These are phyloP conservation scores for Coendou prehensilis DNA, from an alignment of 2,797 vertebrate species.

Conservation along the genomic window DNA sequence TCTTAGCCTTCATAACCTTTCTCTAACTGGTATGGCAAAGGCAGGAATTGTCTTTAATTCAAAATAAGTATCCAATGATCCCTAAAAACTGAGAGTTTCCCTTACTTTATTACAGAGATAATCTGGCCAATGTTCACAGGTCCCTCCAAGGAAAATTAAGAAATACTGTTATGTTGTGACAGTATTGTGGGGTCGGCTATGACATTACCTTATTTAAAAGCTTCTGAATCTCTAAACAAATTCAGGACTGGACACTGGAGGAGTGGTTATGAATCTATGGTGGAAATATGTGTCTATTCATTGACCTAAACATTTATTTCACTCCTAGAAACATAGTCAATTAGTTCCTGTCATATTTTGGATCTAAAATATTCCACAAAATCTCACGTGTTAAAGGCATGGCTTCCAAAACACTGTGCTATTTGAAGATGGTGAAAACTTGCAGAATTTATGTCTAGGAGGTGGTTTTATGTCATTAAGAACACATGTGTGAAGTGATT, in stretches of 20 bases:
- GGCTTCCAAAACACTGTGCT: too few relatives aligned
- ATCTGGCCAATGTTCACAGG: not conserved
- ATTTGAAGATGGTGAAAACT: too few relatives aligned
- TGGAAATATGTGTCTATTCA: not conserved
- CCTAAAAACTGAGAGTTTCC: not conserved
- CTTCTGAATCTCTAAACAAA: not conserved
- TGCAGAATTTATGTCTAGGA: not conserved
- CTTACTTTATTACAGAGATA: not conserved
- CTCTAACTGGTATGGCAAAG: not conserved
- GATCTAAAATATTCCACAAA: not conserved
- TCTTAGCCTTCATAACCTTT: not conserved
- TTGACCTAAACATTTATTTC: not conserved
- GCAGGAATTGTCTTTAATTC: not conserved
- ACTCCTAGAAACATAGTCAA: not conserved
- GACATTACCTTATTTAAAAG: not conserved
- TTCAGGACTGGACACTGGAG: not conserved
- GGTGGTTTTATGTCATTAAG: too few relatives aligned
- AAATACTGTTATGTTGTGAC: not conserved
- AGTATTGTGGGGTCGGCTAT: not conserved
- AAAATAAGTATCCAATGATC: not conserved
- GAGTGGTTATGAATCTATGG: not conserved
- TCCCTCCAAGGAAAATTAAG: not conserved
- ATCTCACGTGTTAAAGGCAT: not conserved
- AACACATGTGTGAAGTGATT: rapidly evolving
- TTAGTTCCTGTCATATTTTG: not conserved